phyloP scores from a whole-genome alignment of 1,140 invertebrate genomes.

The Venturia canescens region DNA sequence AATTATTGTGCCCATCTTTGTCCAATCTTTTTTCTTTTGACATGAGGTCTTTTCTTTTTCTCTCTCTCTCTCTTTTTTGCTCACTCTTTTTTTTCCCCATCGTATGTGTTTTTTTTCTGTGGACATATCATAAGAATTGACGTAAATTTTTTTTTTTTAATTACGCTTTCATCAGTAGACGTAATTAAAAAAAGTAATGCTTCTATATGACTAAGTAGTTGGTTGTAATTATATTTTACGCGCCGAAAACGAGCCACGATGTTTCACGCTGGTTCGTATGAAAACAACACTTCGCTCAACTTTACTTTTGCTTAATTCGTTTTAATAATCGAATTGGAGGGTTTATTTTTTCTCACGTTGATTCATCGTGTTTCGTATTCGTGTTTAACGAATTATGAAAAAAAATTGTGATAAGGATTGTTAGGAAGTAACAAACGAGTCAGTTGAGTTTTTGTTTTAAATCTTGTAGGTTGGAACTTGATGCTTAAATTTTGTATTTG shows the following conservation, averaged over 20 bases:
- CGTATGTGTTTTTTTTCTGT: conserved; percentile 76
- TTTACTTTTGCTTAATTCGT: background rate
- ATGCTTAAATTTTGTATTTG: too few relatives aligned
- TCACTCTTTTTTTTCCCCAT: conserved; percentile 70
- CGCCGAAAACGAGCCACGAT: conserved; percentile 2
- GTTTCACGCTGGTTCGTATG: background rate
- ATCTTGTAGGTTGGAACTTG: too few relatives aligned
- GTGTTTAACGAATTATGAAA: background rate
- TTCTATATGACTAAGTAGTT: conserved; percentile 4
- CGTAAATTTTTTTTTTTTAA: conserved; percentile 65
- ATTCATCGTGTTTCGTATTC: conserved; percentile 3
- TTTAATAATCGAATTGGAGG: background rate
- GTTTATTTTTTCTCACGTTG: background rate
- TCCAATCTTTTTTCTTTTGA: conserved; percentile 76
- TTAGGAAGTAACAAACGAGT: background rate
- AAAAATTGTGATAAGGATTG: background rate
- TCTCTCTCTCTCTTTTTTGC: conserved; percentile 55
- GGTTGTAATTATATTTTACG: background rate
- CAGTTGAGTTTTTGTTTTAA: too few relatives aligned
- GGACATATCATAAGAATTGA: conserved; percentile 77
- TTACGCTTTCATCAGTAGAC: conserved; percentile 31
- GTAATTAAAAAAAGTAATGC: conserved; percentile 12
- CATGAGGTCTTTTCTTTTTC: conserved; percentile 73
- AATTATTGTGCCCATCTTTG: conserved; percentile 74
- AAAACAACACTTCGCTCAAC: background rate